phyloP scores from a whole-genome alignment of 2,888 invertebrate genomes.

The Agonopterix alstromeriana region DNA sequence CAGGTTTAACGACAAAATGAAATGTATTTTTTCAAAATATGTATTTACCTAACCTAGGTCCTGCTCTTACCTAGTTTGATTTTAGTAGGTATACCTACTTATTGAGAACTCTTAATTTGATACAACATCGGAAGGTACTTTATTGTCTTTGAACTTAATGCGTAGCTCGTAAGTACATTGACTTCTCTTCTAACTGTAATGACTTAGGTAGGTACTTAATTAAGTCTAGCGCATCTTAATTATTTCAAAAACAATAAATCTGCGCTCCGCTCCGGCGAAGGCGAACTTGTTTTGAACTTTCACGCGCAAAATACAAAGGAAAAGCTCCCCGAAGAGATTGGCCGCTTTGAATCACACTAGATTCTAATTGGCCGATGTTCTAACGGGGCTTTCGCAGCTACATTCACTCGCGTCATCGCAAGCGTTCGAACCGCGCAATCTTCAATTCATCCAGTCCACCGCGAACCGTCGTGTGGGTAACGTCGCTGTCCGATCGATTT shows the following conservation, averaged over 20 bases:
- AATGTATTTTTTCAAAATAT: no score
- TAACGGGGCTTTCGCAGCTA: constrained; percentile 45
- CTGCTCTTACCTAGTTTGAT: no score
- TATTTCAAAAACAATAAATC: not conserved
- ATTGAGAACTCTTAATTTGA: no score
- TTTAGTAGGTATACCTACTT: no score
- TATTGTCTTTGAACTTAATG: not conserved
- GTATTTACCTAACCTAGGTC: no score
- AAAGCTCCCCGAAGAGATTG: constrained; percentile 32
- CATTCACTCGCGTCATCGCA: constrained; percentile 50
- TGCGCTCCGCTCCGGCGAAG: constrained; percentile 14
- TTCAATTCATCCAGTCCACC: constrained; percentile 65
- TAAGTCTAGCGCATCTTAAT: not conserved
- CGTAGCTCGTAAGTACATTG: not conserved
- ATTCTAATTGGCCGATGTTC: constrained; percentile 37
- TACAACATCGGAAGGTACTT: no score
- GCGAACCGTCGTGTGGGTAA: constrained; percentile 59
- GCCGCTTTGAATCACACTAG: constrained; percentile 16
- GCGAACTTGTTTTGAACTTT: constrained; percentile 51
- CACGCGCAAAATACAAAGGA: constrained; percentile 40
- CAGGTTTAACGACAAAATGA: no score
- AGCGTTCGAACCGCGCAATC: constrained; percentile 50
- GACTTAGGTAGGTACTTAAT: not conserved
- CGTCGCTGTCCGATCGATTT: constrained; percentile 29
- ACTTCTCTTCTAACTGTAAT: not conserved